These are phyloP conservation scores for Drosophila obscura DNA, from an alignment of 1,140 invertebrate species.

Conservation along the genomic window DNA sequence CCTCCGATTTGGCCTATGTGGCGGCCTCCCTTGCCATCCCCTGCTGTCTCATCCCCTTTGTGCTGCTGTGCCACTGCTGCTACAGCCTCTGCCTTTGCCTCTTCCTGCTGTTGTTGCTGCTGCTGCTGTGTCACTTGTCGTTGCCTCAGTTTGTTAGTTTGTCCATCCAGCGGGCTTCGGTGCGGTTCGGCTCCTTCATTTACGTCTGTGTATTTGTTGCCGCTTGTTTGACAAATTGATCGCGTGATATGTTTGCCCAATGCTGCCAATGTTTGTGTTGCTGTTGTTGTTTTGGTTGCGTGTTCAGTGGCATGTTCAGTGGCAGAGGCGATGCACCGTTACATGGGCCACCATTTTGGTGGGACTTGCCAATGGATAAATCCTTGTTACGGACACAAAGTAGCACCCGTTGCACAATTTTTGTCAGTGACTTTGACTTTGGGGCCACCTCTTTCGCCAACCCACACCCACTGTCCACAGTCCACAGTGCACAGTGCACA, in stretches of 20 bases:
- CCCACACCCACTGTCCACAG: constrained; percentile 40
- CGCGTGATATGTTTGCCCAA: constrained; percentile 73
- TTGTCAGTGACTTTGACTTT: constrained; percentile 41
- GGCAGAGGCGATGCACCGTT: constrained; percentile 14
- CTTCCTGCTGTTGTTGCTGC: not conserved
- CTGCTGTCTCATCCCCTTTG: too few species aligned
- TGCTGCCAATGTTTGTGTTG: constrained; percentile 52
- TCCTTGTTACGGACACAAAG: constrained; percentile 32
- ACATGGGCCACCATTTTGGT: constrained; percentile 1
- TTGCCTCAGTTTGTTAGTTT: constrained; percentile 4
- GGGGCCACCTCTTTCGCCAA: constrained; percentile 17
- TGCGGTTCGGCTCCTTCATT: constrained; percentile 10
- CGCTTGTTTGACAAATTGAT: constrained; percentile 74
- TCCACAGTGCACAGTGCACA: too few species aligned
- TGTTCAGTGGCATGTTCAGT: constrained; percentile 16
- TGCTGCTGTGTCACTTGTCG: constrained; percentile 12
- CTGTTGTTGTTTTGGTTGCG: constrained; percentile 14
- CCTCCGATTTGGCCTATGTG: constrained; percentile 16
- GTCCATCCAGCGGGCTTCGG: not conserved
- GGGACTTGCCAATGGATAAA: constrained; percentile 38
- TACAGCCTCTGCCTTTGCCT: too few species aligned
- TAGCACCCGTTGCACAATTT: constrained; percentile 35
- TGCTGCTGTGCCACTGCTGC: too few species aligned
- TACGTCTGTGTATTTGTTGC: constrained; percentile 25
- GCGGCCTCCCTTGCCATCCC: too few species aligned